Base-by-base conservation (phyloP, 2,113 vertebrate species). In the Limanda limanda region DNA sequence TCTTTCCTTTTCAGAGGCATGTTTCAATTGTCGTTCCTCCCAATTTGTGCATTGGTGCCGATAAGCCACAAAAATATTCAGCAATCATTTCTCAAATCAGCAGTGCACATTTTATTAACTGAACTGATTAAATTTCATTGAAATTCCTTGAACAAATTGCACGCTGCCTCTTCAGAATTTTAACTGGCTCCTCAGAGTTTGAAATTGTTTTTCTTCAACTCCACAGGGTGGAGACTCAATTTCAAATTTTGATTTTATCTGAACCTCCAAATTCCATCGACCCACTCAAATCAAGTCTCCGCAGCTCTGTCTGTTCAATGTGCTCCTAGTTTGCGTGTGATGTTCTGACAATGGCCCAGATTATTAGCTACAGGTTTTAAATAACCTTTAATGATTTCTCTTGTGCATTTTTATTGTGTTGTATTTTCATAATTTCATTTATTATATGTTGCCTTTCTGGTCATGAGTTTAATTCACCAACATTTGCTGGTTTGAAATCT, bases 111-210 rank as follows among this genome's bases (percentile, higher is more conserved):
- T 82, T 83, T 40, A 70, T 85, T 20, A 37, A 51, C 35, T 40
- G 66, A 76, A 78, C n/a, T 3, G 48, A 25, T 66, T 68, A 56
- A 64, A 31, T 68, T 17, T 17, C 18, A 47, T 35, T 65, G 63
- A 71, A 77, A 12, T 73, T 79, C 78, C 79, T 87, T 91, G 86
- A 86, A 81, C 55, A 78, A 70, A 67, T 63, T 10, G 12, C 27
- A 40, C 1, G 56, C 55, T 54, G 65, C 64, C 42, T 69, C 6
- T 31, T 31, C 31, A 31, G 31, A 31, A 31, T 54, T 48, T 81
- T 20, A 48, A 73, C 75, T 18, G 51, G 69, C 60, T 59, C 63
- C 63, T 74, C 21, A 1, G 71, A 54, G 58, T 71, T 58, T 57
- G 11, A 67, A 79, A 85, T 75, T 68, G 35, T 47, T 68, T 89